These are phyloP conservation scores for Camponotus pennsylvanicus DNA, from an alignment of 1,140 invertebrate species.

Conservation along the genomic window DNA sequence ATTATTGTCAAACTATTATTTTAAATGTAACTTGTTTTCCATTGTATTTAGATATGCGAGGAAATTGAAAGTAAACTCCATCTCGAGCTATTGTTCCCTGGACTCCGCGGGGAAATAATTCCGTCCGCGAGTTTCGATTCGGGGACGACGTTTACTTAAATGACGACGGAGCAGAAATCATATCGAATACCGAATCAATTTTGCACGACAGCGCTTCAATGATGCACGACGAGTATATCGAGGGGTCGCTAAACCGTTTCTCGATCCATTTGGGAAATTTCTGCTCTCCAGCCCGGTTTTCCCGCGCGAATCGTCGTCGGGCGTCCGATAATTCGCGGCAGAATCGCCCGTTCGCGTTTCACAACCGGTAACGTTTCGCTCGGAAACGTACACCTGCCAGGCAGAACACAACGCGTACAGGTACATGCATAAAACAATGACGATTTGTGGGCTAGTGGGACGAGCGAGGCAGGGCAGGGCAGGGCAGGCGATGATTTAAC, in stretches of 20 bases:
- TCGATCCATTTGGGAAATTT: slow-evolving; percentile 8
- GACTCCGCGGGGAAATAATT: slow-evolving; percentile 51
- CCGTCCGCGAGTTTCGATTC: slow-evolving; percentile 17
- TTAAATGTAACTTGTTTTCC: background rate
- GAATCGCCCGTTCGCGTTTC: slow-evolving; percentile 35
- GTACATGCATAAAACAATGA: slow-evolving; percentile 18
- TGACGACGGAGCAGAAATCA: slow-evolving; percentile 38
- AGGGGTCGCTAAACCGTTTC: slow-evolving; percentile 11
- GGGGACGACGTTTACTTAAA: slow-evolving; percentile 41
- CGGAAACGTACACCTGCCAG: slow-evolving; percentile 39
- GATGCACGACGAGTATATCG: slow-evolving; percentile 34
- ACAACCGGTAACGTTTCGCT: slow-evolving; percentile 26
- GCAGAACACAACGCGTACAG: background rate
- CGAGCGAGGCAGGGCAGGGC: background rate
- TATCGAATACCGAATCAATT: slow-evolving; percentile 53
- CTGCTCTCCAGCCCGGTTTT: background rate
- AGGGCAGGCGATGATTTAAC: slow-evolving; percentile 46
- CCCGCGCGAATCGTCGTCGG: slow-evolving; percentile 4
- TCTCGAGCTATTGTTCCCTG: slow-evolving; percentile 7
- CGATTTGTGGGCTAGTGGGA: slow-evolving; percentile 40
- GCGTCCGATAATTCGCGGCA: slow-evolving; percentile 30
- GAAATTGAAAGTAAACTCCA: slow-evolving; percentile 35
- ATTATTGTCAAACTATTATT: no score
- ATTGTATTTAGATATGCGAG: background rate
- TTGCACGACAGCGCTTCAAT: slow-evolving; percentile 49